Evolutionary conservation across 2,888 invertebrate genomes (phyloP), one percentile per base, ranked within the genome.

Genomic region (Norana najaformis): DNA sequence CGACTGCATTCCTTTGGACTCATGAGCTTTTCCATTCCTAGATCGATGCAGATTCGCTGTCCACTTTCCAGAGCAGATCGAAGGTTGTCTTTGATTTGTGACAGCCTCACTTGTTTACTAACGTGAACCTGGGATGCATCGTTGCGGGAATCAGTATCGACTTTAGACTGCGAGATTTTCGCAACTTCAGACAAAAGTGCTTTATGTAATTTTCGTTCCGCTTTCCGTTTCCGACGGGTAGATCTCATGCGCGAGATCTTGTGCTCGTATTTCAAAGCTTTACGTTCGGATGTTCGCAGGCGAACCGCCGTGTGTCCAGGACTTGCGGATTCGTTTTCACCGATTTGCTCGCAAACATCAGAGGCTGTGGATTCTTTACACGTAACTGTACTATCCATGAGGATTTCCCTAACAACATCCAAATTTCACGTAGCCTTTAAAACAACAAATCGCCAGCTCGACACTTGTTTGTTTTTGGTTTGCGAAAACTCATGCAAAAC

Each of bases 1-100:
- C 94, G 92, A 11, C 93, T 92, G 36, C 92, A 92, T 91, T 95
- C 94, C 93, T 95, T 90, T 34, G n/a, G 35, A 89, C 92, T 92
- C 93, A 93, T 93, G 38, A 90, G 90, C 13, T 92, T 82, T 85
- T 93, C 93, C 88, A 93, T 90, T 39, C 93, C 92, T 30, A 93
- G 92, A 90, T 93, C 93, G 18, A 93, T 91, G 91, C 93, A 93
- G 34, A 93, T 91, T 69, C 91, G 91, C 90, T 93, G 93, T 41
- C 93, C 90, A 30, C n/a, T 38, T 38, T 36, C 82, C 85, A 89
- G 35, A n/a, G 53, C 82, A 38, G 47, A 34, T 88, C 47, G 41
- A 39, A 88, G 47, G n/a, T 88, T 88, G 34, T 88, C 88, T 88
- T 39, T 88, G 6, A 39, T 88, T 88, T 36, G 47, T 5, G 36